A percentile compares a stretch with the other conserved stretches of the same genome.
Conservation (phyloP, 2,113 vertebrate genomes). For the Hippolais icterina region DNA sequence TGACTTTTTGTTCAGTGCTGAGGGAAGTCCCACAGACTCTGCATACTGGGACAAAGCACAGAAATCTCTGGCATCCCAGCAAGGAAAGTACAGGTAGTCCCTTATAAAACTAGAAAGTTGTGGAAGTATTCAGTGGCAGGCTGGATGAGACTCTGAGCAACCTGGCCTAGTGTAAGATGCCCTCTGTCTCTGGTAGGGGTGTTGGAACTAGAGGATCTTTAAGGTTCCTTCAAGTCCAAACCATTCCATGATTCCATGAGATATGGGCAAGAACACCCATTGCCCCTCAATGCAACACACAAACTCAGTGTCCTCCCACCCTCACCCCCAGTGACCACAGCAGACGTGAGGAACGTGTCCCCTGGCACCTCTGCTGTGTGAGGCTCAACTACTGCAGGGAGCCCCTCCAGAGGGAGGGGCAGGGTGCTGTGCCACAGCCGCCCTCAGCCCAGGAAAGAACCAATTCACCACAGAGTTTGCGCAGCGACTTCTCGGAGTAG, state of each 20-base stretch:
- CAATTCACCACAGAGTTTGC: slow-evolving; percentile 90
- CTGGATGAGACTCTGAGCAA: not conserved
- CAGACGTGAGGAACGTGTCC: not conserved
- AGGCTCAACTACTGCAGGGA: not conserved
- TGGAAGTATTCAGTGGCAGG: not conserved
- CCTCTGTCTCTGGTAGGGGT: not conserved
- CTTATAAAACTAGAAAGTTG: not conserved
- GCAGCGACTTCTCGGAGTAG: slow-evolving; percentile 92
- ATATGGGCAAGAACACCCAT: not conserved
- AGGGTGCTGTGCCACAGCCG: not conserved
- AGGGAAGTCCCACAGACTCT: not conserved
- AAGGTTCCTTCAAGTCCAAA: not conserved
- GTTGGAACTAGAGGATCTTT: not conserved
- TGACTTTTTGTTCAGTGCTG: not conserved
- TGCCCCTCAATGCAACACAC: not conserved
- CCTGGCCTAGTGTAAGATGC: not conserved
- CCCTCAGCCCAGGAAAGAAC: not conserved
- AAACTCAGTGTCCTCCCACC: not conserved
- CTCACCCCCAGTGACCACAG: not conserved
- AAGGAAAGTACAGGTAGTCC: not conserved
- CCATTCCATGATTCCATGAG: not conserved
- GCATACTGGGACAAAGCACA: not conserved
- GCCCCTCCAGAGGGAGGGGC: not conserved
- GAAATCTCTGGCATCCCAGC: not conserved
- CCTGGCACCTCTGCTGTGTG: not conserved